Evolutionary conservation across 2,113 vertebrate species (phyloP).

Genomic region (Heliornis fulica): DNA sequence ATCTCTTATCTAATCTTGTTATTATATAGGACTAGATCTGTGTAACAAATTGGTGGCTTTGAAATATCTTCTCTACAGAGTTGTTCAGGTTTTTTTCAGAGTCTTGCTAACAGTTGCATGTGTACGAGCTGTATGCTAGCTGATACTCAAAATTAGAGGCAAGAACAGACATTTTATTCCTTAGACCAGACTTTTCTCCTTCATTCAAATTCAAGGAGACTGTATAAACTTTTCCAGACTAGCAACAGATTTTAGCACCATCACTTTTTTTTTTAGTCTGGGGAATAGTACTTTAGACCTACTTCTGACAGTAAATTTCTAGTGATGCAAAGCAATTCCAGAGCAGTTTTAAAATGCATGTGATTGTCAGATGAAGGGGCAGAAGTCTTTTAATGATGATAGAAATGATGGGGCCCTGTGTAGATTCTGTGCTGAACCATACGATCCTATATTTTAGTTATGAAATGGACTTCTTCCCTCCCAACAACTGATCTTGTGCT

Average conservation of each 20-base stretch:
- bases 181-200: not conserved
- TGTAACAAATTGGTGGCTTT: not conserved
- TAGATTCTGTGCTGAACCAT: not conserved
- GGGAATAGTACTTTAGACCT: not conserved
- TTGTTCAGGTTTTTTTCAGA: rapidly evolving
- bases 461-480: not conserved
- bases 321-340: not conserved
- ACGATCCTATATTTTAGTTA: rapidly evolving
- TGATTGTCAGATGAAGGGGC: not conserved
- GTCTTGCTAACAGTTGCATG: not conserved
- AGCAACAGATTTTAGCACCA: not conserved
- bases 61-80: not conserved
- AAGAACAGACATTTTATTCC: not conserved
- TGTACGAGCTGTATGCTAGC: not conserved
- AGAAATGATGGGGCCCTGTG: not conserved
- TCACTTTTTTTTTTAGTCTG: not conserved
- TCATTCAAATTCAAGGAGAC: not conserved
- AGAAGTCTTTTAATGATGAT: not conserved
- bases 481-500: not conserved
- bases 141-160: not conserved
- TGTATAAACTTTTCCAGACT: not conserved
- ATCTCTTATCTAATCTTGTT: not conserved
- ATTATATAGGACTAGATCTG: not conserved
- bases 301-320: not conserved
- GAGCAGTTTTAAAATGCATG: not conserved